Base-by-base conservation (phyloP, 1,140 invertebrate genomes). In the Heliconius congener region DNA sequence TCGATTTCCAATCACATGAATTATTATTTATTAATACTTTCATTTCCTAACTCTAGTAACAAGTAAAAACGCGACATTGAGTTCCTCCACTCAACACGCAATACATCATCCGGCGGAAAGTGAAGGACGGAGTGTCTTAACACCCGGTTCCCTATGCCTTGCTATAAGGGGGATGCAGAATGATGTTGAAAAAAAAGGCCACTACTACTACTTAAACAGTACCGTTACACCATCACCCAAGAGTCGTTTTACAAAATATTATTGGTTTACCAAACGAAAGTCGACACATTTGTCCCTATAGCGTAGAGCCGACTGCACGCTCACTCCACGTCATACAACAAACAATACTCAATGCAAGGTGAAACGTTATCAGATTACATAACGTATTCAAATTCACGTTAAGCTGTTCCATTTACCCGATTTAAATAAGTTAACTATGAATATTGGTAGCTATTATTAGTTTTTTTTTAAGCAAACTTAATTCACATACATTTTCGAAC, bases 321-420 rank as follows among this genome's bases (percentile, higher is more conserved):
- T 73, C 72, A 66, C 46, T 60, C 37, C 72, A 74, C 55, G 55
- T 23, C 72, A 78, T 74, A 46, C 57, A 19, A 74, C 66, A 72
- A 74, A 78, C 73, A 79, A 75, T 79, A 71, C 46, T 79, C 27
- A 79, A 79, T 75, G 78, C 78, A 79, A 79, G 60, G 73, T 75
- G 46, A 79, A 66, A 57, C 57, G 73, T 75, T 71, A 79, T 79
- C 73, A 79, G 42, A 79, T 75, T 79, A 75, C 73, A 75, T 75
- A 50, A 75, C 39, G 46, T 66, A 57, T 70, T 70, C 39, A 74
- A 78, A 78, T 74, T 57, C 72, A 74, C 60, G 60, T 66, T 66
- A 66, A 23, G 9, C n/a, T 30, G 42, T 74, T 70, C 39, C 50
- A 57, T n/a, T 52, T 71, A 74, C 27, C 13, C 42, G 37, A 78